Percentiles rank a stretch among this genome's conserved stretches.
Conservation (phyloP, 1,140 invertebrate species). For the Eriosoma lanigerum region DNA sequence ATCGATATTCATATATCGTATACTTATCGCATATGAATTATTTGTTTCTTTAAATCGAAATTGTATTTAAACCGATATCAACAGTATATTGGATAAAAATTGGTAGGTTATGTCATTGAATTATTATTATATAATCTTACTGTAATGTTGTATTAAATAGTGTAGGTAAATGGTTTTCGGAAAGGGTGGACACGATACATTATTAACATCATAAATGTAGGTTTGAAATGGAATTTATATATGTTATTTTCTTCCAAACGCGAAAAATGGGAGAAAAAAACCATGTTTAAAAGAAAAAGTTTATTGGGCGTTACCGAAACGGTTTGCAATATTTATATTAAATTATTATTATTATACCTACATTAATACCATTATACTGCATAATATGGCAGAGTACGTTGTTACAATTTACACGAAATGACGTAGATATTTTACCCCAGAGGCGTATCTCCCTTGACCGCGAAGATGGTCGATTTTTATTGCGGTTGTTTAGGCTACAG, state of each 20-base stretch:
- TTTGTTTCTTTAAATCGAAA: too few species aligned
- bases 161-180: too few species aligned
- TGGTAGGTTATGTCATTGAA: too few species aligned
- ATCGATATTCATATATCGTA: too few species aligned
- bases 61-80: too few species aligned
- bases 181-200: too few species aligned
- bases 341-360: neutral
- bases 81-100: too few species aligned
- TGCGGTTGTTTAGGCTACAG: neutral
- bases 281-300: constrained; percentile 24
- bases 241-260: neutral
- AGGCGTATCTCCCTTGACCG: neutral
- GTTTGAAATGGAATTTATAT: neutral
- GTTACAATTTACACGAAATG: constrained; percentile 23
- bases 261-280: constrained; percentile 8
- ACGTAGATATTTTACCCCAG: neutral
- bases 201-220: too few species aligned
- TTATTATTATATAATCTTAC: too few species aligned
- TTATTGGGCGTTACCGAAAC: neutral
- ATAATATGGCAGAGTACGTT: neutral
- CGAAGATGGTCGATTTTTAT: constrained; percentile 19
- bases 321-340: neutral
- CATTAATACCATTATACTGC: too few species aligned
- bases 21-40: too few species aligned
- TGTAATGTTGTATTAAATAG: too few species aligned